Evolutionary conservation across 2,888 invertebrate species (phyloP).

Genomic region (Tipula helvola): DNA sequence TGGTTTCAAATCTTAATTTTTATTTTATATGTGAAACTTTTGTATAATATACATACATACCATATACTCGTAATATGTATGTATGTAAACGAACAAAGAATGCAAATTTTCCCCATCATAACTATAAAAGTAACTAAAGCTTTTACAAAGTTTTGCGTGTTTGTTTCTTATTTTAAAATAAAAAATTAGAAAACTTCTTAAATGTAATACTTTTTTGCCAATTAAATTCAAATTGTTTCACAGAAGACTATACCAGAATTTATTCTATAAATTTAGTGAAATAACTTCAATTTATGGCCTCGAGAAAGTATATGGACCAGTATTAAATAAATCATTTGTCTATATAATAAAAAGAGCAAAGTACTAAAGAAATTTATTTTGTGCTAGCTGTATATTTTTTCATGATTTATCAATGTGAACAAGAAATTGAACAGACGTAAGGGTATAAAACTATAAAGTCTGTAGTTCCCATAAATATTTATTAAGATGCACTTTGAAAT

Average conservation of each 20-base stretch:
- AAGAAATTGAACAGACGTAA: background rate
- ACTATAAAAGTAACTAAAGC: background rate
- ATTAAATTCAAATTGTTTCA: background rate
- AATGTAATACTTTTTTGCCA: background rate
- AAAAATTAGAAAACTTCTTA: background rate
- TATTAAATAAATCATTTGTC: background rate
- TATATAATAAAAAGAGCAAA: background rate
- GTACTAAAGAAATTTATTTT: background rate
- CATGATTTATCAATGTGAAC: background rate
- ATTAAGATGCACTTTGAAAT: too few relatives aligned
- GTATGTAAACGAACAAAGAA: background rate
- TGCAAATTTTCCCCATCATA: background rate
- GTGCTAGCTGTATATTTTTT: background rate
- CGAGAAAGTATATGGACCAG: background rate
- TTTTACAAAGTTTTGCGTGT: background rate
- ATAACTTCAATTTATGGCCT: background rate
- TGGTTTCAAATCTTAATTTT: background rate
- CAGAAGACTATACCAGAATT: background rate
- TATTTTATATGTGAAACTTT: background rate
- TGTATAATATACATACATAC: background rate
- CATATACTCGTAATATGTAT: too few relatives aligned
- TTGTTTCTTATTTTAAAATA: background rate
- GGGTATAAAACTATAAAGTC: background rate
- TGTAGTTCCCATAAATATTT: background rate
- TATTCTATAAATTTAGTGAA: background rate